These are phyloP conservation scores for Drosophila chauvacae DNA, from an alignment of 1,140 invertebrate species.

Conservation along the genomic window DNA sequence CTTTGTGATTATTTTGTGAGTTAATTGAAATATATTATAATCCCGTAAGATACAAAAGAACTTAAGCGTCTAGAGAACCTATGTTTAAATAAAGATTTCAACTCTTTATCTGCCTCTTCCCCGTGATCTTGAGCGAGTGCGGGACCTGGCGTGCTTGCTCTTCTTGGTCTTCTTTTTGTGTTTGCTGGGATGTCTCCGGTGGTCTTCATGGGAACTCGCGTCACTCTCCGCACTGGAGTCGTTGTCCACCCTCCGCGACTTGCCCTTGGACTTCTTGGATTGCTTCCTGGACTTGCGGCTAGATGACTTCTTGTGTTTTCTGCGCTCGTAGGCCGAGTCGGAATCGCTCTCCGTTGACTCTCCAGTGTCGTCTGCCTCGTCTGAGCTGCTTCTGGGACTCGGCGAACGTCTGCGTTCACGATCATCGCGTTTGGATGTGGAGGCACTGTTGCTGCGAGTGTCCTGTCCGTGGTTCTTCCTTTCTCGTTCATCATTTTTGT, in stretches of 20 bases:
- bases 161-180: conserved; percentile 83
- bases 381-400: conserved; percentile 52
- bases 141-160: conserved; percentile 75
- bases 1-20: conserved; percentile 78
- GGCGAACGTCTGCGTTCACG: conserved; percentile 25
- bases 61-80: conserved; percentile 59
- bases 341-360: conserved; percentile 74
- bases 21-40: conserved; percentile 79
- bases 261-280: conserved; percentile 68
- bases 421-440: conserved; percentile 31
- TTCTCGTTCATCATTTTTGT: conserved; percentile 26
- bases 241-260: conserved; percentile 28
- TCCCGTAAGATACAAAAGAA: conserved; percentile 60
- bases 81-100: conserved; percentile 75
- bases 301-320: conserved; percentile 63
- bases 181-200: conserved; percentile 53
- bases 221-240: conserved; percentile 41
- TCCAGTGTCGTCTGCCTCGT: conserved; percentile 67
- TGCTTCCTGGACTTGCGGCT: conserved; percentile 65
- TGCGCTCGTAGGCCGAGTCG: conserved; percentile 72
- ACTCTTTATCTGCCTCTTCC: conserved; percentile 57
- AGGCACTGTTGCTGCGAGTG: conserved; percentile 32
- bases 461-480: conserved; percentile 16
- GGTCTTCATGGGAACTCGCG: conserved; percentile 31
- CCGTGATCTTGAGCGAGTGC: conserved; percentile 71